These are phyloP conservation scores for Myotis myotis DNA, from an alignment of 2,797 vertebrate species.

Conservation along the genomic window DNA sequence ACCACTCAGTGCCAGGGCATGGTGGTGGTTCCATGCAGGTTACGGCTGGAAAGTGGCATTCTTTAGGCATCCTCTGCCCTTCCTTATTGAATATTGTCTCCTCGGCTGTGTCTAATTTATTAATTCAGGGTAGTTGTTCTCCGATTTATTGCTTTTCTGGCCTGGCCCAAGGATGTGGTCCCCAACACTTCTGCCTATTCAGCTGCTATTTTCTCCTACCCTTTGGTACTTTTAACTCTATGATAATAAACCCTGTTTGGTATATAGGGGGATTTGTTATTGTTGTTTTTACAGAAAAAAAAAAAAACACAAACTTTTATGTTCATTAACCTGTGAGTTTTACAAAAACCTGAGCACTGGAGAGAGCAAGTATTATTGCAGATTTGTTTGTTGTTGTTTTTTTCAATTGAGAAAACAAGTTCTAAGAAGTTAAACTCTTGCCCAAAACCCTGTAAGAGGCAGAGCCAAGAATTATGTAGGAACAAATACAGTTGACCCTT, in stretches of 20 bases:
- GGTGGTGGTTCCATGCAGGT: too few relatives aligned
- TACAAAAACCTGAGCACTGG: background rate
- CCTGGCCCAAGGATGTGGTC: too few relatives aligned
- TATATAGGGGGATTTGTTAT: background rate
- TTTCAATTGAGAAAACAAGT: background rate
- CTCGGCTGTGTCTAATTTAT: too few relatives aligned
- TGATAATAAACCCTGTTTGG: background rate
- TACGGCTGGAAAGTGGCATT: too few relatives aligned
- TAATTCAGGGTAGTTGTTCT: too few relatives aligned
- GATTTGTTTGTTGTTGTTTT: background rate
- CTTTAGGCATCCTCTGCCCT: too few relatives aligned
- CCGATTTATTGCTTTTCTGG: too few relatives aligned
- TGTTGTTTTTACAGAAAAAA: background rate
- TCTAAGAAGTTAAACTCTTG: background rate
- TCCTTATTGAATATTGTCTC: too few relatives aligned
- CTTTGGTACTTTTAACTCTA: background rate
- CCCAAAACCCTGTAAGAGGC: background rate
- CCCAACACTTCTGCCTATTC: too few relatives aligned
- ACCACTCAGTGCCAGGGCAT: too few relatives aligned
- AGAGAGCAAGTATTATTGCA: background rate
- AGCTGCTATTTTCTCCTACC: too few relatives aligned
- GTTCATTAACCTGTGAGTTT: background rate
- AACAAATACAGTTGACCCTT: background rate
- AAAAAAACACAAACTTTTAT: background rate
- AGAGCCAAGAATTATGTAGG: background rate